phyloP scores from a whole-genome alignment of 2,888 invertebrate genomes.

The Athalia rosae region DNA sequence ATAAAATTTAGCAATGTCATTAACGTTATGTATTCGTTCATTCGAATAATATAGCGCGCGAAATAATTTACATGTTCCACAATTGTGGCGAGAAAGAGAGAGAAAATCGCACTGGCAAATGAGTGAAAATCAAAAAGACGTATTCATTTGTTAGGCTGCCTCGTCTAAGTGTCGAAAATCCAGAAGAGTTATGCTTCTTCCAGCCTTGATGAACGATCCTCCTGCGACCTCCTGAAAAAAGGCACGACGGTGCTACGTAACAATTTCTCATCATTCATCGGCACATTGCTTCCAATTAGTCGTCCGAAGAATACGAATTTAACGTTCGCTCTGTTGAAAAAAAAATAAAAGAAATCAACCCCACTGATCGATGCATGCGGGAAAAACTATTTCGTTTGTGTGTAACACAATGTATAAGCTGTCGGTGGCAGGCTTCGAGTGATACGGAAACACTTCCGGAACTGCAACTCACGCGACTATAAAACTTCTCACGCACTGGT shows the following conservation, averaged over 20 bases:
- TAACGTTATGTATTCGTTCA: not conserved
- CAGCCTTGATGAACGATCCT: slow-evolving; percentile 41
- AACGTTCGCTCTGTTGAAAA: not conserved
- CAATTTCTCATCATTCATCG: slow-evolving; percentile 36
- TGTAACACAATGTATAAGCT: slow-evolving; percentile 3
- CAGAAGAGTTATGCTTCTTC: slow-evolving; percentile 35
- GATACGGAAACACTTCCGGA: slow-evolving; percentile 35
- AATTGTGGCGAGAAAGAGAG: not conserved
- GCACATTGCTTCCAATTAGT: slow-evolving; percentile 38
- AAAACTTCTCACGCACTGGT: not conserved
- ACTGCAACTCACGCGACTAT: slow-evolving; percentile 29
- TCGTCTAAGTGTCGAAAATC: slow-evolving; percentile 39
- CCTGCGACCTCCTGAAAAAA: slow-evolving; percentile 18
- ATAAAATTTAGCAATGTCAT: too few species aligned
- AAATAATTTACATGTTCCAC: not conserved
- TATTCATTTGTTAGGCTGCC: slow-evolving; percentile 37
- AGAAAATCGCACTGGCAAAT: slow-evolving; percentile 35
- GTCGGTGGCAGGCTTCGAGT: slow-evolving; percentile 42
- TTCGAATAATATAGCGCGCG: not conserved
- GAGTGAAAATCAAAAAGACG: slow-evolving; percentile 38
- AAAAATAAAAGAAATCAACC: slow-evolving; percentile 3
- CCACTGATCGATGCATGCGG: not conserved
- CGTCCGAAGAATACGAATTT: not conserved
- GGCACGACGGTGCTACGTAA: slow-evolving; percentile 19
- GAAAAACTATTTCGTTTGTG: not conserved